Evolutionary conservation across 37 sponge, comb jelly and placozoan genomes (phyloP).

Genomic region (Halichondria panicea): DNA sequence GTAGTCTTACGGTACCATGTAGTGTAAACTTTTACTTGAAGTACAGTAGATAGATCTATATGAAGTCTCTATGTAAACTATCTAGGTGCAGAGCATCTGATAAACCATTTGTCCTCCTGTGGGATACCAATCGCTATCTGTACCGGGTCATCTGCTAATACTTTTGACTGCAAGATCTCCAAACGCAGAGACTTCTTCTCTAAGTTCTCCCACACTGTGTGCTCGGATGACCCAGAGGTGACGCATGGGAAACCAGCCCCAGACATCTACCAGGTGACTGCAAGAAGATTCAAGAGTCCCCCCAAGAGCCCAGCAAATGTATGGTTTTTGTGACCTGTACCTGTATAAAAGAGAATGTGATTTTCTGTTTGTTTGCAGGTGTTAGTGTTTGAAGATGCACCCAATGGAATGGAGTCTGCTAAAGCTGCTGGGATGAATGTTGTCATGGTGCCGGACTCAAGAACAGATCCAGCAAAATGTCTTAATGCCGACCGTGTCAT

Average conservation of each 20-base stretch:
- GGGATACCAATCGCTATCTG: slow-evolving; percentile 88
- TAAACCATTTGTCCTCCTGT: slow-evolving; percentile 61
- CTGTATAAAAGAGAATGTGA: not conserved
- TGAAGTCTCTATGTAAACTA: too few relatives aligned
- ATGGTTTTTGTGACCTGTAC: not conserved
- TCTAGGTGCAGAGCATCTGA: slow-evolving; percentile 78
- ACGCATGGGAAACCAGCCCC: slow-evolving; percentile 93
- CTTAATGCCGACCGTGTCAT: slow-evolving; percentile 73
- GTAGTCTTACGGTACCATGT: too few relatives aligned
- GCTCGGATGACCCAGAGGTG: slow-evolving; percentile 88
- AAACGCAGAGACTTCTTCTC: slow-evolving; percentile 60
- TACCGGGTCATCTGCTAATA: slow-evolving; percentile 70
- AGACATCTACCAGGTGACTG: slow-evolving; percentile 85
- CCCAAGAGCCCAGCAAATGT: slow-evolving; percentile 64
- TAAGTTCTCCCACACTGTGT: slow-evolving; percentile 70
- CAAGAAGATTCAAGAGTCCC: slow-evolving; percentile 64
- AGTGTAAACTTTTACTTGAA: too few relatives aligned
- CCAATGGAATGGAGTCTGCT: slow-evolving; percentile 89
- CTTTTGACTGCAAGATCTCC: slow-evolving; percentile 75
- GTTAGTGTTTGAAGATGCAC: slow-evolving; percentile 97
- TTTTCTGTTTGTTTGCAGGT: slow-evolving; percentile 35
- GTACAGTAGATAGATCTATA: too few relatives aligned
- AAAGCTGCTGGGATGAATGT: slow-evolving; percentile 89
- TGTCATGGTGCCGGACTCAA: slow-evolving; percentile 82
- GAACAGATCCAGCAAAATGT: slow-evolving; percentile 62